Evolutionary conservation across 1,140 invertebrate genomes (phyloP).

Genomic region (Trichoplusia ni): DNA sequence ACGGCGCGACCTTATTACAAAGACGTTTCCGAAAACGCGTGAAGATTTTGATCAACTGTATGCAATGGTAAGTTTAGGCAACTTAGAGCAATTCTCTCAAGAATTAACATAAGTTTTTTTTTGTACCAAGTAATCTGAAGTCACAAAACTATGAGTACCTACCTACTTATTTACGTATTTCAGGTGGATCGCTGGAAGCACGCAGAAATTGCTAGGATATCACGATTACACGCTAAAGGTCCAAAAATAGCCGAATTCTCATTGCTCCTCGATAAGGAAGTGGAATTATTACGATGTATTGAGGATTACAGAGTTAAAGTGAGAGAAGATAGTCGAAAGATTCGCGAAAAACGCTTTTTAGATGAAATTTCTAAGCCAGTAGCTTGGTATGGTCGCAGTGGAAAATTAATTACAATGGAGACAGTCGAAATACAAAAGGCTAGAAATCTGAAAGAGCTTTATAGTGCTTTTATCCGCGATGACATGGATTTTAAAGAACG

Average conservation of each 20-base stretch:
- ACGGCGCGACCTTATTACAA: conserved; percentile 81
- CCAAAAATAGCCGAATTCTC: conserved; percentile 84
- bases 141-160: no score
- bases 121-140: no score
- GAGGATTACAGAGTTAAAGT: conserved; percentile 83
- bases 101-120: no score
- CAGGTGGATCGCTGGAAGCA: conserved; percentile 85
- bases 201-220: conserved; percentile 82
- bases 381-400: conserved; percentile 83
- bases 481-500: conserved; percentile 79
- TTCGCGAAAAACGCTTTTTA: conserved; percentile 83
- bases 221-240: conserved; percentile 81
- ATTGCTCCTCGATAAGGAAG: conserved; percentile 84
- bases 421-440: conserved; percentile 86
- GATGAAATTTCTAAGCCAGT: conserved; percentile 84
- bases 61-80: conserved; percentile 74
- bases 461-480: conserved; percentile 80
- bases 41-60: conserved; percentile 86
- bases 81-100: no score
- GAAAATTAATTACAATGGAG: conserved; percentile 83
- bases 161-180: conserved; percentile 31
- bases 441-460: conserved; percentile 83
- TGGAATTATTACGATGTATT: conserved; percentile 83
- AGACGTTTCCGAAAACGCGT: conserved; percentile 83
- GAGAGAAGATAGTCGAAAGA: conserved; percentile 79